These are phyloP conservation scores for Myotis yumanensis DNA, from an alignment of 2,113 vertebrate genomes.

Conservation along the genomic window DNA sequence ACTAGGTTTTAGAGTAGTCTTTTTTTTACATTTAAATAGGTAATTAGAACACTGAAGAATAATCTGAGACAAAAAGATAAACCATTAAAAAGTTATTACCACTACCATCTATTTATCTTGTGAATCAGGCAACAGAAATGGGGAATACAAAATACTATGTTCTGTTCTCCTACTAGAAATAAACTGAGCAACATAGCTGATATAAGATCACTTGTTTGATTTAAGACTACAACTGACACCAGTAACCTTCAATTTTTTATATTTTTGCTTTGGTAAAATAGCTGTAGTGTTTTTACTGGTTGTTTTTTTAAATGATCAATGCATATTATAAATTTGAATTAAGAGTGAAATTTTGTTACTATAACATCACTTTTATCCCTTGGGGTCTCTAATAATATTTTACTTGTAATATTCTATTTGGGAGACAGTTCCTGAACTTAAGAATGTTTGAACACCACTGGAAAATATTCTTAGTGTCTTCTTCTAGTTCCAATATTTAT, in stretches of 20 bases:
- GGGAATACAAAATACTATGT: background rate
- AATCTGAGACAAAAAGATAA: constrained; percentile 31
- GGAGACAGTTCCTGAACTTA: constrained; percentile 22
- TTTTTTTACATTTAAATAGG: background rate
- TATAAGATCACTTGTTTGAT: background rate
- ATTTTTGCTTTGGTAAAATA: constrained; percentile 25
- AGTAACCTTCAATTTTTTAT: background rate
- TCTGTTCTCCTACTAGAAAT: background rate
- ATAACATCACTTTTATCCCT: background rate
- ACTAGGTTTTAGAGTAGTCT: background rate
- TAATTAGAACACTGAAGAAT: background rate
- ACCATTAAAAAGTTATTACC: constrained; percentile 5
- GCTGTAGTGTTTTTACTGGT: background rate
- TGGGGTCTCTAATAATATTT: background rate
- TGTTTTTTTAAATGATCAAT: background rate
- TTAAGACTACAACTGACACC: background rate
- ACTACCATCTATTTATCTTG: background rate
- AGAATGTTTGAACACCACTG: background rate
- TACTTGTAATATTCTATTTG: background rate
- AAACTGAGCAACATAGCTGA: background rate
- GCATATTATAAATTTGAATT: constrained; percentile 14
- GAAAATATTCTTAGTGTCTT: constrained; percentile 32
- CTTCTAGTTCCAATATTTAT: constrained; percentile 12
- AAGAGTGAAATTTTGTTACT: constrained; percentile 1
- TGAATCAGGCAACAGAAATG: background rate